Evolutionary conservation across 2,113 vertebrate species (phyloP).

Genomic region (Puma concolor): DNA sequence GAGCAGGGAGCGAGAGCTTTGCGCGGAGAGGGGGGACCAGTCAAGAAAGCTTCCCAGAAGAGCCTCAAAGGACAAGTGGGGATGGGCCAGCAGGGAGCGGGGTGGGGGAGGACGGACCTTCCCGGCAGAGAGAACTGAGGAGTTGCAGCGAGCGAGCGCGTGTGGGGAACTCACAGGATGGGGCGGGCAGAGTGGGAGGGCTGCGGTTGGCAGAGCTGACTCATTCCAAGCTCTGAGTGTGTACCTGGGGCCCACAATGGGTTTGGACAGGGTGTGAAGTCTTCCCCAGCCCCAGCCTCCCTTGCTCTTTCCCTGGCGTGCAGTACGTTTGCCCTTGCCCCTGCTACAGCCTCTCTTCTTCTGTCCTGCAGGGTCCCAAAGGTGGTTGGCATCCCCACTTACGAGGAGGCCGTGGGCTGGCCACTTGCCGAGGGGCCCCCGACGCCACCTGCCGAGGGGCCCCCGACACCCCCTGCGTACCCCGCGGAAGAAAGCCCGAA

Average conservation of each 20-base stretch:
- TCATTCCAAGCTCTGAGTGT: background rate
- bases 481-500: background rate
- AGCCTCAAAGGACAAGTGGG: background rate
- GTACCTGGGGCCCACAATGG: fast-evolving
- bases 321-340: fast-evolving
- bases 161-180: background rate
- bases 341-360: background rate
- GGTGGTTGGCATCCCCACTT: conserved; percentile 76
- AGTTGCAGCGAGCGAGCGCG: fast-evolving
- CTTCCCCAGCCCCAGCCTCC: background rate
- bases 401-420: conserved; percentile 81
- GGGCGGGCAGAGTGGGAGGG: fast-evolving
- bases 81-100: background rate
- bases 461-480: conserved; percentile 26
- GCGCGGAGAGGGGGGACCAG: background rate
- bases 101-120: background rate
- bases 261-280: too few species aligned
- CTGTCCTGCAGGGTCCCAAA: conserved; percentile 64
- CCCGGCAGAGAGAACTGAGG: background rate
- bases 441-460: conserved; percentile 63
- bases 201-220: background rate
- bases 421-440: conserved; percentile 62
- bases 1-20: background rate
- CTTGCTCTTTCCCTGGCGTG: background rate
- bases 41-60: background rate